Percentiles rank a stretch among this genome's conserved stretches.
These are phyloP conservation scores for Stegastes partitus DNA, from an alignment of 2,113 vertebrate species.

Conservation along the genomic window DNA sequence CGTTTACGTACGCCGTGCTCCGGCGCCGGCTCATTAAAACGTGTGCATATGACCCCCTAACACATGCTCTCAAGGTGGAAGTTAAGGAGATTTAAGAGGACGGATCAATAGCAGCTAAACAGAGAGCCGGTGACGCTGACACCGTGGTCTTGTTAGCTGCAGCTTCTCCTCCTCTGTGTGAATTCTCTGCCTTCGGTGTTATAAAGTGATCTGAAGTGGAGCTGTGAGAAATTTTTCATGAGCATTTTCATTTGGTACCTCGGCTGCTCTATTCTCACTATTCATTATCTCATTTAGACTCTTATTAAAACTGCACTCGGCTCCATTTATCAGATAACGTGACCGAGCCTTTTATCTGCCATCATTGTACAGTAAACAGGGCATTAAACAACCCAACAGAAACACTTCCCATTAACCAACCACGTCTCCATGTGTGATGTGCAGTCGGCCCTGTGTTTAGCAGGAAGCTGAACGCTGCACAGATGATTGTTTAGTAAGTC, in stretches of 20 bases:
- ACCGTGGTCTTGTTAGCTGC: slow-evolving; percentile 20
- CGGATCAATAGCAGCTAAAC: slow-evolving; percentile 50
- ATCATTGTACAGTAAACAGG: neutral
- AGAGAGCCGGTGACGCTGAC: slow-evolving; percentile 26
- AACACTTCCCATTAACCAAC: neutral
- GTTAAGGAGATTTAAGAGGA: slow-evolving; percentile 35
- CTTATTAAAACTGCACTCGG: neutral
- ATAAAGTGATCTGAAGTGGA: neutral
- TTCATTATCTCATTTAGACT: neutral
- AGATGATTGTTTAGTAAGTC: too few species aligned
- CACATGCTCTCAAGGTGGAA: slow-evolving; percentile 45
- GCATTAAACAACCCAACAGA: neutral
- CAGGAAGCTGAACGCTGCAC: too few species aligned
- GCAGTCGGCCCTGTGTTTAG: too few species aligned
- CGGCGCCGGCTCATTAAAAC: slow-evolving; percentile 11
- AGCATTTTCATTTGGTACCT: too few species aligned
- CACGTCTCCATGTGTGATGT: neutral
- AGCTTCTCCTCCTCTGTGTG: neutral
- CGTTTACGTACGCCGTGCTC: neutral
- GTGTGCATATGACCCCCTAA: neutral
- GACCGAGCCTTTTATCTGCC: neutral
- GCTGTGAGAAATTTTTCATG: neutral
- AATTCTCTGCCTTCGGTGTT: too few species aligned
- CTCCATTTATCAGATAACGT: neutral
- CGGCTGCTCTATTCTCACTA: neutral